Evolutionary conservation across 2,888 invertebrate species (phyloP).

Genomic region (Ochropleura plecta): DNA sequence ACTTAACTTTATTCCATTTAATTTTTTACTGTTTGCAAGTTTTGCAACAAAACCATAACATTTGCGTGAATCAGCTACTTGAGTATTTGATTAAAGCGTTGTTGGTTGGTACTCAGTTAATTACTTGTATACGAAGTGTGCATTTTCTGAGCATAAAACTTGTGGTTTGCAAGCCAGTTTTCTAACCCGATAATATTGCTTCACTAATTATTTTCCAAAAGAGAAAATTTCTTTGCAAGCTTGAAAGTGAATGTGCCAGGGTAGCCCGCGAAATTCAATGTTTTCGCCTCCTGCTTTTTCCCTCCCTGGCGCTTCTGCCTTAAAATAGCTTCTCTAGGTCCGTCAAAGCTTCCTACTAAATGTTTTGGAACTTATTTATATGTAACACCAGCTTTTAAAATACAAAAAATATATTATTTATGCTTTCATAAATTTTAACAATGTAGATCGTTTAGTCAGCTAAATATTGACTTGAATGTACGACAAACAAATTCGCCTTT

Average conservation of each 20-base stretch:
- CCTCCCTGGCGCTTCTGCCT: constrained; percentile 31
- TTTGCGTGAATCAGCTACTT: constrained; percentile 46
- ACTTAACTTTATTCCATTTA: constrained; percentile 25
- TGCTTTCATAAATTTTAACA: constrained; percentile 24
- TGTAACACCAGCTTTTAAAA: constrained; percentile 5
- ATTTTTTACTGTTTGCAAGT: constrained; percentile 34
- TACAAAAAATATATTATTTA: constrained; percentile 1
- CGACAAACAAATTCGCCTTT: constrained; percentile 51
- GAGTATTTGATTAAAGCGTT: constrained; percentile 29
- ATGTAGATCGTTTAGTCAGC: neutral
- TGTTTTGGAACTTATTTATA: constrained; percentile 27
- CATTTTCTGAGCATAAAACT: constrained; percentile 34
- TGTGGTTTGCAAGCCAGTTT: constrained; percentile 21
- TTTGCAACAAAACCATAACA: constrained; percentile 16
- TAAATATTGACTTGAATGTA: constrained; percentile 30
- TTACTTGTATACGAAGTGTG: constrained; percentile 25
- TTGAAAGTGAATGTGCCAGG: constrained; percentile 30
- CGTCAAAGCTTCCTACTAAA: constrained; percentile 54
- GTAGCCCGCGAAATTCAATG: too few species aligned
- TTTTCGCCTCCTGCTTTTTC: too few species aligned
- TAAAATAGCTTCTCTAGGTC: constrained; percentile 67
- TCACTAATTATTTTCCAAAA: constrained; percentile 60
- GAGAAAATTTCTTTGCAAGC: constrained; percentile 71
- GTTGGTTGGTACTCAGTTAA: constrained; percentile 22
- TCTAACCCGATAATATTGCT: constrained; percentile 50